Evolutionary conservation across 2,888 invertebrate species (phyloP).

Genomic region (Epirrhoe tristata): DNA sequence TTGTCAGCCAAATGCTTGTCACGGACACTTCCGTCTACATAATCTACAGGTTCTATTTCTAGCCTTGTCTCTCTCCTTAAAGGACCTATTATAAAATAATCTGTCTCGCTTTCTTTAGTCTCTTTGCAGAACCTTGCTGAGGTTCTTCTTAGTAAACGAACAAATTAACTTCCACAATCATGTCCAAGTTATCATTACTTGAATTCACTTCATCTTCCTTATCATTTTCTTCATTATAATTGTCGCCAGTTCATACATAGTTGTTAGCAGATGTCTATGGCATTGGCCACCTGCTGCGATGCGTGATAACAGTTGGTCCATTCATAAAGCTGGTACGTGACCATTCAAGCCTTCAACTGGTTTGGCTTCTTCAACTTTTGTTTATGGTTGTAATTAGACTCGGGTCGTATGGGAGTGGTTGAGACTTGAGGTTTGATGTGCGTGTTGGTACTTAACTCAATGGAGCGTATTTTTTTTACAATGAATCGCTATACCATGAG

Average conservation of each 20-base stretch:
- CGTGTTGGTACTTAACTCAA: slow-evolving; percentile 6
- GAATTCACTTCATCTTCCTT: slow-evolving; percentile 16
- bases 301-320: slow-evolving; percentile 53
- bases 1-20: slow-evolving; percentile 6
- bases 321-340: slow-evolving; percentile 55
- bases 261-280: slow-evolving; percentile 42
- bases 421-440: slow-evolving; percentile 6
- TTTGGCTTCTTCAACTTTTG: slow-evolving; percentile 39
- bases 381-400: slow-evolving; percentile 38
- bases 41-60: background rate
- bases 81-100: background rate
- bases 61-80: background rate
- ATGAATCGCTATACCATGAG: no score
- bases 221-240: slow-evolving; percentile 32
- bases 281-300: slow-evolving; percentile 47
- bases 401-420: slow-evolving; percentile 26
- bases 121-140: background rate
- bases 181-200: slow-evolving; percentile 8
- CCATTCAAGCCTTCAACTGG: slow-evolving; percentile 40
- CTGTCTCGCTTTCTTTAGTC: background rate
- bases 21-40: slow-evolving; percentile 6
- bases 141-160: background rate
- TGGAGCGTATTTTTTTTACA: background rate
- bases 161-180: slow-evolving; percentile 3
- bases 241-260: slow-evolving; percentile 36